Base-by-base conservation (phyloP, 2,797 vertebrate species). In the Gobio occitaniae region DNA sequence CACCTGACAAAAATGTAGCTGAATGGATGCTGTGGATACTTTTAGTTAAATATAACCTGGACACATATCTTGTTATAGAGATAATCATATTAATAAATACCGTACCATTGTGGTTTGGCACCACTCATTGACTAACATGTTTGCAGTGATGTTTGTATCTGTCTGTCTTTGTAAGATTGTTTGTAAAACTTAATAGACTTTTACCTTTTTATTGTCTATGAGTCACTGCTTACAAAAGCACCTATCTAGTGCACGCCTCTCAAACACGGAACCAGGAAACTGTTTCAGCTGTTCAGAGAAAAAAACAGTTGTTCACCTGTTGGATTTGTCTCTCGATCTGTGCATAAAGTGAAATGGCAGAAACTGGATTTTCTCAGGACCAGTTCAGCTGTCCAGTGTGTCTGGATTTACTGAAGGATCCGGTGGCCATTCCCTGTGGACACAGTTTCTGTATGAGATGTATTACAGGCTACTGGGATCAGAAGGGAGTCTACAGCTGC, bases 341-440 rank as follows among this genome's bases (percentile, higher is more conserved):
- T 32, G 9, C n/a, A 21, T 9, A 36, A 8, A 36, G n/a, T 25
- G n/a, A 63, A 74, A 74, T 72, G 69, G 8, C 80, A 74, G 63
- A 52, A 56, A 41, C 5, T 1, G 10, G 3, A 17, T 11, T 78
- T 63, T 79, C 78, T 65, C 59, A 47, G 21, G 68, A 59, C 11
- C 13, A 74, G 32, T 74, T 74, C 9, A 82, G 15, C 8, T 82
- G 80, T 71, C 11, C 69, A 29, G 21, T 82, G 21, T 82, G 80
- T 71, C 80, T 82, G 21, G 56, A 75, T 63, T 70, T 83, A 29
- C 70, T 83, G 13, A 74, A 61, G 38, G 38, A 82, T 47, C 80
- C 80, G 17, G 69, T 82, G 68, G 13, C 79, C 19, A 56, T 48
- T 38, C 79, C 65, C 16, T 81, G 66, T 52, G 47, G 47, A 47